These are phyloP conservation scores for Diarsia mendica DNA, from an alignment of 2,888 invertebrate genomes.

Conservation along the genomic window DNA sequence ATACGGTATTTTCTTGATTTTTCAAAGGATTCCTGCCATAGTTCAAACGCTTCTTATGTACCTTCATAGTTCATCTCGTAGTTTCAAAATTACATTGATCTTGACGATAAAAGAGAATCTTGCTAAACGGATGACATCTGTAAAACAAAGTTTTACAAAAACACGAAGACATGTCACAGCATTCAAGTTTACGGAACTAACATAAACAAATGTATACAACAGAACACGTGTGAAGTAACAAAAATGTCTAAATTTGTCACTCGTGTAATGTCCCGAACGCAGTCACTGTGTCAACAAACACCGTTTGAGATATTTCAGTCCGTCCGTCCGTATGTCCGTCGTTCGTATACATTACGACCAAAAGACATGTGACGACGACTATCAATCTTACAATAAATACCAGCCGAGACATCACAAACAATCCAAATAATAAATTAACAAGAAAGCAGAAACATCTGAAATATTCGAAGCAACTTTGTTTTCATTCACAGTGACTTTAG, in stretches of 20 bases:
- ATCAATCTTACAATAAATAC: slow-evolving; percentile 89
- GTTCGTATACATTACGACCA: slow-evolving; percentile 78
- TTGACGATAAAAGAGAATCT: slow-evolving; percentile 20
- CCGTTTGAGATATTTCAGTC: slow-evolving; percentile 84
- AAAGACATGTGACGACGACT: slow-evolving; percentile 87
- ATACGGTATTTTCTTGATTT: neutral
- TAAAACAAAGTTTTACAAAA: slow-evolving; percentile 27
- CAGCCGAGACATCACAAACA: slow-evolving; percentile 73
- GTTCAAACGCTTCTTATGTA: neutral
- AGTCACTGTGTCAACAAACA: slow-evolving; percentile 84
- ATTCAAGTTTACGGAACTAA: slow-evolving; percentile 57
- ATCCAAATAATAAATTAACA: slow-evolving; percentile 67
- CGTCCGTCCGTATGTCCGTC: slow-evolving; percentile 71
- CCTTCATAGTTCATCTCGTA: neutral
- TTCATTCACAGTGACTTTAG: slow-evolving; percentile 82
- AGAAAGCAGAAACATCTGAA: slow-evolving; percentile 45
- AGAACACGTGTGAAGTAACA: slow-evolving; percentile 73
- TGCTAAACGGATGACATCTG: slow-evolving; percentile 22
- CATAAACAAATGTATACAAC: slow-evolving; percentile 65
- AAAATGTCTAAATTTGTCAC: slow-evolving; percentile 76
- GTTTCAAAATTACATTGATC: slow-evolving; percentile 17
- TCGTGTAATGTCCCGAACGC: slow-evolving; percentile 78
- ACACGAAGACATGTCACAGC: slow-evolving; percentile 51
- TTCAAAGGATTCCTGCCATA: neutral
- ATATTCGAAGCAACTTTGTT: slow-evolving; percentile 66